Evolutionary conservation across 2,888 invertebrate species (phyloP), one percentile per base, ranked within the genome.

Genomic region (Drosophila cracens): DNA sequence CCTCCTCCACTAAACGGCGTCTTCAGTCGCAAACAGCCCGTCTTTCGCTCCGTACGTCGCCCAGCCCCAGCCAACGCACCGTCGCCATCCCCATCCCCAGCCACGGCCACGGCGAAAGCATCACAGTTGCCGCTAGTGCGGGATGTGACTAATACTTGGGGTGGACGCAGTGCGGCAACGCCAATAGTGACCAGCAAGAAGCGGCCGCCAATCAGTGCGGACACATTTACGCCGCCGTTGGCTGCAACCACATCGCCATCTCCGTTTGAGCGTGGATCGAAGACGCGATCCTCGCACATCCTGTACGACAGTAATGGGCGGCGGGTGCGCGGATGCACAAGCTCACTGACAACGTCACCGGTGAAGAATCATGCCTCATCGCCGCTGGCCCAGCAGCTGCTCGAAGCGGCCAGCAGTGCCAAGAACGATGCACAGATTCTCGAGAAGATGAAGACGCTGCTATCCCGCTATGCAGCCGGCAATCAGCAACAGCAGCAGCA

Each of bases 361-460:
- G 94, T 95, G 0, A 94, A 94, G 81, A 92, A 90, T 49, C 94
- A 93, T 94, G 95, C 68, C 95, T 96, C 92, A 67, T 96, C 96
- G 7, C 94, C 96, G 6, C 92, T 97, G 52, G 95, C 95, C 29
- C 95, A 96, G 87, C 96, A 96, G 90, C 95, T 97, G 36, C 92
- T 97, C 4, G 94, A 95, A 80, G 95, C 96, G 33, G 95, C 96
- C 6, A 96, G 95, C 83, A 95, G 91, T 77, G 95, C 96, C 1
- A 95, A 96, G 88, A 96, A 97, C 82, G 97, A 97, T 87, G 95
- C 95, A 7, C 94, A 95, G 75, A 96, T 97, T 64, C 93, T 96
- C 31, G 95, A 95, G 82, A 96, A 96, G 91, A 95, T 97, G 93
- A 96, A 96, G 89, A 96, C 95, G 69, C 91, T 95, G 43, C 90